phyloP scores from a whole-genome alignment of 2,113 vertebrate species.

The Stegastes partitus region DNA sequence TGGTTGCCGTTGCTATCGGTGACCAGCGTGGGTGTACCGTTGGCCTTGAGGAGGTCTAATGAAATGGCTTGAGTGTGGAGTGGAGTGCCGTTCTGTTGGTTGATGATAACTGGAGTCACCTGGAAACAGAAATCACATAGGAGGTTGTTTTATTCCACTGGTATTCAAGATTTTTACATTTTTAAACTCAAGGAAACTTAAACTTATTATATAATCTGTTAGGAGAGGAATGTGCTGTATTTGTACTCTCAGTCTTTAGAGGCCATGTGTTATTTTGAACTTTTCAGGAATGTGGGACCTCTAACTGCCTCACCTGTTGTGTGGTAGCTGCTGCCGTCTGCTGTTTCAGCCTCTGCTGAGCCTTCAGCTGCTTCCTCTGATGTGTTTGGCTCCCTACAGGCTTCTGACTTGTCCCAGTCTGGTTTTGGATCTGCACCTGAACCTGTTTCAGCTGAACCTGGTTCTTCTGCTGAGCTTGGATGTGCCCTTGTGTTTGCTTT shows the following conservation, averaged over 20 bases:
- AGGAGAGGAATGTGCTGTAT: too few species aligned
- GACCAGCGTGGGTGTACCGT: constrained; percentile 87
- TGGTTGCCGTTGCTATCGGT: constrained; percentile 93
- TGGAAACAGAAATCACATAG: constrained; percentile 43
- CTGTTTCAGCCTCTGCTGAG: constrained; percentile 70
- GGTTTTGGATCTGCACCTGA: constrained; percentile 74
- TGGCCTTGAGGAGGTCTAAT: constrained; percentile 88
- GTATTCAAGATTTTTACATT: too few species aligned
- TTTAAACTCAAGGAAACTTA: too few species aligned
- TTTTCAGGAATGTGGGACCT: too few species aligned
- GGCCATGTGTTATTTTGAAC: too few species aligned
- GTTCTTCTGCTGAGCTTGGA: constrained; percentile 65
- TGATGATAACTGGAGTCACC: constrained; percentile 81
- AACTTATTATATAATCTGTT: too few species aligned
- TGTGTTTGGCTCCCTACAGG: constrained; percentile 48
- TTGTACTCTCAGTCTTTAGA: too few species aligned
- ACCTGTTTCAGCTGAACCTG: constrained; percentile 69
- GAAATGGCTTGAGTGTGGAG: constrained; percentile 81
- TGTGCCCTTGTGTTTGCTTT: constrained; percentile 51
- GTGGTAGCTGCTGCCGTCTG: constrained; percentile 57
- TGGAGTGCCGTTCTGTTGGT: constrained; percentile 79
- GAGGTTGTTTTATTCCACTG: too few species aligned
- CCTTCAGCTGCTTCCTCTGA: constrained; percentile 73
- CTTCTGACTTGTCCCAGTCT: constrained; percentile 42
- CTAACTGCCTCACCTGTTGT: constrained; percentile 75